phyloP scores from a whole-genome alignment of 2,113 vertebrate species.

The Elephas maximus region DNA sequence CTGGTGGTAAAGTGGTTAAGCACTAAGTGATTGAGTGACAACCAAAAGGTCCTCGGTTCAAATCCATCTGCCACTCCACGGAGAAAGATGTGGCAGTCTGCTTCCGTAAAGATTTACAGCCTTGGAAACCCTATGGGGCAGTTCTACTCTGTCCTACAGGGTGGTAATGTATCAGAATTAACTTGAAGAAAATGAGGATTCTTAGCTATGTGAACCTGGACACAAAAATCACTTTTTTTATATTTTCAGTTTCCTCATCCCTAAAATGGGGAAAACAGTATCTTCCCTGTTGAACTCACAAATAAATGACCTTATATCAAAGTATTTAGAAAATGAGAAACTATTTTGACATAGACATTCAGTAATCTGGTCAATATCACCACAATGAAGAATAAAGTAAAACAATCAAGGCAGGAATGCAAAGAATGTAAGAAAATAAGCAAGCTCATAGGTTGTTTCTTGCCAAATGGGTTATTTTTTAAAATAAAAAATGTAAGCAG shows the following conservation, averaged over 20 bases:
- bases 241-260: background rate
- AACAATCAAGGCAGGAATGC: background rate
- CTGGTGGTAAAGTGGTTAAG: background rate
- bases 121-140: too few relatives aligned
- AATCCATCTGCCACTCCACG: background rate
- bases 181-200: background rate
- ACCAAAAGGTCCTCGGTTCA: background rate
- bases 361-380: background rate
- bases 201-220: background rate
- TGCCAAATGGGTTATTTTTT: background rate
- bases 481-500: background rate
- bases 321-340: background rate
- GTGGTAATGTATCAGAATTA: too few relatives aligned
- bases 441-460: background rate
- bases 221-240: background rate
- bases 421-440: background rate
- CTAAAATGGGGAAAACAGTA: background rate
- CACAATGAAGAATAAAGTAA: background rate
- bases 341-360: background rate
- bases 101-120: background rate
- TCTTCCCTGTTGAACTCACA: background rate
- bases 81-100: too few relatives aligned
- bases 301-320: background rate
- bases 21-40: background rate
- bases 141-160: too few relatives aligned